Percentiles rank a stretch among this genome's conserved stretches.
phyloP scores from a whole-genome alignment of 2,888 invertebrate species.

The Exephanes ischioxanthus region DNA sequence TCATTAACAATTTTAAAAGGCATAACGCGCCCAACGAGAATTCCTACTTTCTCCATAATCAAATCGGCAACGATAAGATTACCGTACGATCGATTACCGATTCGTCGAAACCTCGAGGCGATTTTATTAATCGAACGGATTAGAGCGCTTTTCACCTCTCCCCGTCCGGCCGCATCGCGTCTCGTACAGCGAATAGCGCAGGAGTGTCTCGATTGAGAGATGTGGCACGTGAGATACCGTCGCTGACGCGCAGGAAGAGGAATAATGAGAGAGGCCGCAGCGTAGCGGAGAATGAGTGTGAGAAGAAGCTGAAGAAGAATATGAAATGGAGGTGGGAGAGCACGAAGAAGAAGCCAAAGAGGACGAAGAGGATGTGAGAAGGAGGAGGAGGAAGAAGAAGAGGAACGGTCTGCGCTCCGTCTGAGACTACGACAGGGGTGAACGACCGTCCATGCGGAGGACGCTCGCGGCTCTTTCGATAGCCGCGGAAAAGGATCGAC shows the following conservation, averaged over 20 bases:
- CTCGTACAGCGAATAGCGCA: not conserved
- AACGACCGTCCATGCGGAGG: conserved; percentile 81
- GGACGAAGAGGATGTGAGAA: conserved; percentile 69
- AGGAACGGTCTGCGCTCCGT: conserved; percentile 79
- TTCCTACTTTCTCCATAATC: not conserved
- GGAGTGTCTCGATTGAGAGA: conserved; percentile 48
- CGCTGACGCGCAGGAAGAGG: conserved; percentile 13
- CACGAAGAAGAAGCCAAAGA: conserved; percentile 11
- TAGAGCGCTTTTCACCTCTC: not conserved
- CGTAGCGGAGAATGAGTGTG: conserved; percentile 16
- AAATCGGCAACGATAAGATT: not conserved
- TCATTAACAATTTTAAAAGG: not conserved
- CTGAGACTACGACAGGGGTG: conserved; percentile 78
- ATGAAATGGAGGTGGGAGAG: conserved; percentile 66
- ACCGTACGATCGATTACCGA: not conserved
- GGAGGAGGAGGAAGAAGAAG: conserved; percentile 66
- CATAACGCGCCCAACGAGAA: not conserved
- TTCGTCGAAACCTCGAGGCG: not conserved
- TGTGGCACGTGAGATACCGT: conserved; percentile 52
- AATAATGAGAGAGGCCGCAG: conserved; percentile 6
- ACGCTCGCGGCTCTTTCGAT: conserved; percentile 73
- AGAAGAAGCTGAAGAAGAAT: conserved; percentile 49
- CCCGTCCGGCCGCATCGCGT: not conserved
- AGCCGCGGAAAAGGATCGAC: conserved; percentile 65
- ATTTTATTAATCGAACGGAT: conserved; percentile 5